Evolutionary conservation across 1,140 invertebrate species (phyloP).

Genomic region (Lethrus apterus): DNA sequence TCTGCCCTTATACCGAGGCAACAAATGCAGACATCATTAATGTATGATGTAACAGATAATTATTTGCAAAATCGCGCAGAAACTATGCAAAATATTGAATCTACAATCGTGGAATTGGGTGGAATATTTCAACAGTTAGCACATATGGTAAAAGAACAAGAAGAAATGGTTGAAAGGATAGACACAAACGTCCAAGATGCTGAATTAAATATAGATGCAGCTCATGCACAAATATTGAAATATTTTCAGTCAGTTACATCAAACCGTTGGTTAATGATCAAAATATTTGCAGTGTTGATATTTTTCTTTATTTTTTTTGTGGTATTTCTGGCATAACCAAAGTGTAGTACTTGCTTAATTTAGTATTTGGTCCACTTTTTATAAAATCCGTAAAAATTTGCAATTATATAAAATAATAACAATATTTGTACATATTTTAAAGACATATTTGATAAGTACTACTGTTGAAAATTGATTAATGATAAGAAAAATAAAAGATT

Average conservation of each 20-base stretch:
- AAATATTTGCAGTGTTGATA: constrained; percentile 97
- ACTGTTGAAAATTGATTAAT: too few relatives aligned
- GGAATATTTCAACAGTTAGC: constrained; percentile 97
- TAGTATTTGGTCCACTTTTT: constrained; percentile 5
- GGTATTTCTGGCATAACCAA: constrained; percentile 75
- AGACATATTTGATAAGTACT: background rate
- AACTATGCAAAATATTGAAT: constrained; percentile 99
- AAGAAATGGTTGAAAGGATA: constrained; percentile 97
- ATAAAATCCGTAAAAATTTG: background rate
- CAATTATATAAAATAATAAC: background rate
- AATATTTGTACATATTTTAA: background rate
- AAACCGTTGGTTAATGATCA: constrained; percentile 99
- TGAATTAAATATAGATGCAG: constrained; percentile 93
- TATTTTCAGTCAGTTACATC: constrained; percentile 97
- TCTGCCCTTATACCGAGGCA: constrained; percentile 37
- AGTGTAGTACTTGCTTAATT: too few relatives aligned
- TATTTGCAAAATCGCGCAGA: constrained; percentile 91
- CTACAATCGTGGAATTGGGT: constrained; percentile 97
- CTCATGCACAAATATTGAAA: constrained; percentile 93
- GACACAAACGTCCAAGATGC: constrained; percentile 96
- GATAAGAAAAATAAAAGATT: too few relatives aligned
- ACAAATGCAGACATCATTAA: constrained; percentile 54
- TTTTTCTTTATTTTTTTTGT: constrained; percentile 99
- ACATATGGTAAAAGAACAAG: constrained; percentile 98
- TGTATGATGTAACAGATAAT: constrained; percentile 79